Conservation (phyloP, 1,140 invertebrate genomes). For the Pseudomyrmex sp. region DNA sequence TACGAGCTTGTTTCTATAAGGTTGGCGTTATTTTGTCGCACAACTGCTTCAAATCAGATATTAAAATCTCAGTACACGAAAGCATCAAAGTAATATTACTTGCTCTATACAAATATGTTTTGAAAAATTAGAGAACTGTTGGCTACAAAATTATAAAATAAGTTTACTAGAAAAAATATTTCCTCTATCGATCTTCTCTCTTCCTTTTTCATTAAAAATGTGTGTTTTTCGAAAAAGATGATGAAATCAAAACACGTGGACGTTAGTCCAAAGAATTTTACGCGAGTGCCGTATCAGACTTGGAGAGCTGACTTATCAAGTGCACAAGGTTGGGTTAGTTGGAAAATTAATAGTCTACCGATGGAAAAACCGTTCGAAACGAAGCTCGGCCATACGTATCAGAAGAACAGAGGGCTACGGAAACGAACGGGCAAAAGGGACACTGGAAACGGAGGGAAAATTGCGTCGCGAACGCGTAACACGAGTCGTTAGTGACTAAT, state of each 20-base stretch:
- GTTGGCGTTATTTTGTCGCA: not conserved
- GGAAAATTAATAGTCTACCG: constrained; percentile 45
- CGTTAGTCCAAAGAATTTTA: not conserved
- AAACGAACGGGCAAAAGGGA: not conserved
- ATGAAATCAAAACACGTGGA: not conserved
- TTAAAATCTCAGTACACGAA: not conserved
- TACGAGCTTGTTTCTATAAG: not conserved
- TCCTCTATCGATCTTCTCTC: not conserved
- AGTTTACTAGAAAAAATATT: constrained; percentile 23
- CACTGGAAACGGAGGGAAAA: constrained; percentile 65
- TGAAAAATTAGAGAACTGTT: not conserved
- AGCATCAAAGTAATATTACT: not conserved
- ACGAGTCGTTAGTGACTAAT: constrained; percentile 82
- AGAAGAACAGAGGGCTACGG: constrained; percentile 43
- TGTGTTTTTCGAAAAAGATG: no score
- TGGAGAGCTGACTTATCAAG: not conserved
- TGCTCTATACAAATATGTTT: not conserved
- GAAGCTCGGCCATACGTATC: not conserved
- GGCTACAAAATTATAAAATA: not conserved
- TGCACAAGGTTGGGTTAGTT: constrained; percentile 15
- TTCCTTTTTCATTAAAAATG: not conserved
- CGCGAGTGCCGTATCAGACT: not conserved
- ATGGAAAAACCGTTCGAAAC: constrained; percentile 32
- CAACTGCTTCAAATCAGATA: not conserved
- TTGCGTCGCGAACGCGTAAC: constrained; percentile 79